A percentile compares a stretch with the other conserved stretches of the same genome.
Conservation (phyloP, 2,113 vertebrate species). For the Spea multiplicata region DNA sequence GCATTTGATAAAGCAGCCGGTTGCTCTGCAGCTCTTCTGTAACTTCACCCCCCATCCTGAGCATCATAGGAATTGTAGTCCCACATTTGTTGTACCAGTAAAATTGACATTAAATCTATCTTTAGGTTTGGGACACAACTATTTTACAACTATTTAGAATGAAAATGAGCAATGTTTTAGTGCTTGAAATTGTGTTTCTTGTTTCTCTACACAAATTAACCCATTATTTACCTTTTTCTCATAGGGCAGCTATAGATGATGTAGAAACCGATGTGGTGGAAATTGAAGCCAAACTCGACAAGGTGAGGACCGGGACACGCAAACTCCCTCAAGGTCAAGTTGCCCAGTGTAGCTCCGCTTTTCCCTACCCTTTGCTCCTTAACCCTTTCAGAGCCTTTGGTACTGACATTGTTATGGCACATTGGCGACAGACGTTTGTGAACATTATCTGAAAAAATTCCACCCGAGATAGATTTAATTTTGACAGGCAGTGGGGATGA, state of each 20-base stretch:
- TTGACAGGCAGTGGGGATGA: slow-evolving; percentile 17
- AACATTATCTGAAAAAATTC: too few relatives aligned
- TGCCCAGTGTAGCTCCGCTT: not conserved
- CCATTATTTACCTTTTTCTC: slow-evolving; percentile 46
- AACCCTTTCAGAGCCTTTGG: not conserved
- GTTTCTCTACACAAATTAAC: not conserved
- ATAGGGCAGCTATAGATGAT: slow-evolving; percentile 92
- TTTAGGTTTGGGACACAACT: too few relatives aligned
- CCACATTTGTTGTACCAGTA: too few relatives aligned
- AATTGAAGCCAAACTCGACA: slow-evolving; percentile 93
- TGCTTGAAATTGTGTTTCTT: too few relatives aligned
- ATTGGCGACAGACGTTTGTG: too few relatives aligned
- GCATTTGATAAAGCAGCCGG: too few relatives aligned
- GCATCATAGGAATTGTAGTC: too few relatives aligned
- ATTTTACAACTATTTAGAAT: too few relatives aligned
- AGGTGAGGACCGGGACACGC: slow-evolving; percentile 67
- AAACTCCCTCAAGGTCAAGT: slow-evolving; percentile 13
- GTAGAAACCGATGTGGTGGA: slow-evolving; percentile 97
- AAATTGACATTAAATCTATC: too few relatives aligned
- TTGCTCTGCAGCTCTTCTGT: too few relatives aligned
- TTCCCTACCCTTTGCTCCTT: not conserved
- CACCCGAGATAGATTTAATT: not conserved
- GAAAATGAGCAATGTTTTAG: too few relatives aligned
- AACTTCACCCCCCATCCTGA: too few relatives aligned
- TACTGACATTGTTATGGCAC: not conserved